phyloP scores from a whole-genome alignment of 2,888 invertebrate species.

The Julus scanicus region DNA sequence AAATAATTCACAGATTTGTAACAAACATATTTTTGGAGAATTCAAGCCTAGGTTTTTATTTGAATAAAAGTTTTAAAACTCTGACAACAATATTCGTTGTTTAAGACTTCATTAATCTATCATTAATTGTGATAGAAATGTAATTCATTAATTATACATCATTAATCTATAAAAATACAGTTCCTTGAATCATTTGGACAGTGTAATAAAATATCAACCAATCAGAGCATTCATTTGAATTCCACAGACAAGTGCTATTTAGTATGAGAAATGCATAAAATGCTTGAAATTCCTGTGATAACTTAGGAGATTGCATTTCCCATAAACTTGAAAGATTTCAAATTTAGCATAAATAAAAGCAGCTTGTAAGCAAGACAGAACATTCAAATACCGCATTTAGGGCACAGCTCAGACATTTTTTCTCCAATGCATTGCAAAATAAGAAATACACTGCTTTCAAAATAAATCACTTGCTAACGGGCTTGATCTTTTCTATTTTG shows the following conservation, averaged over 20 bases:
- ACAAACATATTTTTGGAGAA: neutral
- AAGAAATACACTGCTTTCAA: neutral
- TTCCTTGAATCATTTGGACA: neutral
- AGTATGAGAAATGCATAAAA: neutral
- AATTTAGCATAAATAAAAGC: neutral
- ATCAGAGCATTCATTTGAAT: neutral
- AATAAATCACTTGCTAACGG: neutral
- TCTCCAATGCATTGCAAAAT: neutral
- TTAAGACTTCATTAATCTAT: too few relatives aligned
- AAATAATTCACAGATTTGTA: neutral
- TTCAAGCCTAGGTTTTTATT: neutral
- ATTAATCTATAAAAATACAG: constrained; percentile 19
- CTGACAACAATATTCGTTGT: neutral
- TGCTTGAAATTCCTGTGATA: neutral
- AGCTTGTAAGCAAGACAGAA: neutral
- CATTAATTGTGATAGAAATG: too few relatives aligned
- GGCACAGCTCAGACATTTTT: neutral
- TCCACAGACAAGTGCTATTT: neutral
- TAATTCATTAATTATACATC: too few relatives aligned
- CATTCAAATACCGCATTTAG: neutral
- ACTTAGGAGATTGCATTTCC: neutral
- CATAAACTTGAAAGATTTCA: neutral
- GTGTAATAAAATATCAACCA: neutral
- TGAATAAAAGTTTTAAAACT: neutral
- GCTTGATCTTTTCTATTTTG: neutral